Evolutionary conservation across 2,797 vertebrate genomes (phyloP).

Genomic region (Paguma larvata): DNA sequence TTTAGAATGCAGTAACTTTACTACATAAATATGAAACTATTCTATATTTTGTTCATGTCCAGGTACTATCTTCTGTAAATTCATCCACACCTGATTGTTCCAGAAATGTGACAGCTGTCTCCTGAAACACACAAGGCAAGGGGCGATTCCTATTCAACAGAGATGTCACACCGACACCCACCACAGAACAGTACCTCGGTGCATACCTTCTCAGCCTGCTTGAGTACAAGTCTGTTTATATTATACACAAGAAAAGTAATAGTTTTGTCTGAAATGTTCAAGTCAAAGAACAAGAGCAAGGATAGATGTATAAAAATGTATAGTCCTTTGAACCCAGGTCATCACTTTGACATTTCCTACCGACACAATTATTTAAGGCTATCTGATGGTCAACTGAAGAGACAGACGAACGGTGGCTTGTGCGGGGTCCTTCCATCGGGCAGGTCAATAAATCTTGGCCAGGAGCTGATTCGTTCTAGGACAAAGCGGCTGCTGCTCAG

Average conservation of each 20-base stretch:
- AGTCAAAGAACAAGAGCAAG: background rate
- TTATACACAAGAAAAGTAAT: background rate
- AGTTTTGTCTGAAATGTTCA: background rate
- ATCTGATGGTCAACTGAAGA: slow-evolving; percentile 81
- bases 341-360: slow-evolving; percentile 84
- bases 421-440: slow-evolving; percentile 79
- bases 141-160: background rate
- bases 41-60: background rate
- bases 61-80: background rate
- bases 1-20: slow-evolving; percentile 15
- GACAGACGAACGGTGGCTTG: slow-evolving; percentile 82
- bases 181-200: background rate
- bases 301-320: background rate
- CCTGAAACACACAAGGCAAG: background rate
- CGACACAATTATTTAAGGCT: slow-evolving; percentile 85
- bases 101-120: background rate
- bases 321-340: slow-evolving; percentile 70
- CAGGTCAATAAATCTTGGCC: slow-evolving; percentile 84
- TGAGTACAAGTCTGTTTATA: background rate
- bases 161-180: background rate
- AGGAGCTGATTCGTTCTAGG: slow-evolving; percentile 81
- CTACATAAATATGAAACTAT: background rate
- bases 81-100: background rate
- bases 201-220: background rate
- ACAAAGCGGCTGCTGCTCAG: slow-evolving; percentile 80